Percentiles rank a stretch among this genome's conserved stretches.
Evolutionary conservation across 1,140 invertebrate species (phyloP).

Genomic region (Harlomillsia oculata): DNA sequence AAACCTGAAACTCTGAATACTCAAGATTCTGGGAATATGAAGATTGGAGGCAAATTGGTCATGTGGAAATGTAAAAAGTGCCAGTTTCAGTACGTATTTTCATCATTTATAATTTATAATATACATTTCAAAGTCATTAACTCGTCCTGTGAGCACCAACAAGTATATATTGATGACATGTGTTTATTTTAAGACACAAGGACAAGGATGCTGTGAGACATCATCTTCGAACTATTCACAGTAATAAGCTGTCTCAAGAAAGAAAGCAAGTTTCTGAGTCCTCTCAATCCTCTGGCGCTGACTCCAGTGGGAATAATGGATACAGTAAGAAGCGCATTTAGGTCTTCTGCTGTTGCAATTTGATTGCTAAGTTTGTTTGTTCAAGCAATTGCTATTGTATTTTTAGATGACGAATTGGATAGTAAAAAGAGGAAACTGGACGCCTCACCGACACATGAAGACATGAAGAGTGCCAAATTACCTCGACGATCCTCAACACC

Average conservation of each 20-base stretch:
- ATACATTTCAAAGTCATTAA: not conserved
- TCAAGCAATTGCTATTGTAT: not conserved
- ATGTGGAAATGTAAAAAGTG: conserved; percentile 13
- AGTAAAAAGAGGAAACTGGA: not conserved
- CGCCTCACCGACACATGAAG: too few relatives aligned
- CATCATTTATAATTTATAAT: not conserved
- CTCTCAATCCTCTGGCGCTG: too few relatives aligned
- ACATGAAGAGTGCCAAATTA: not conserved
- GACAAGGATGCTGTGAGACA: too few relatives aligned
- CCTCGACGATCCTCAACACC: not conserved
- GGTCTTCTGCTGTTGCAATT: too few relatives aligned
- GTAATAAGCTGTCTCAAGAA: too few relatives aligned
- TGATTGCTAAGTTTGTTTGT: not conserved
- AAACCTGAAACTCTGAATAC: too few relatives aligned
- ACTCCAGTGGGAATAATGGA: too few relatives aligned
- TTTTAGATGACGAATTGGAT: not conserved
- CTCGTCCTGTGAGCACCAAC: not conserved
- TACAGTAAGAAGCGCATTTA: too few relatives aligned
- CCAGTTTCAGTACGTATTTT: not conserved
- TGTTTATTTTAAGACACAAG: not conserved
- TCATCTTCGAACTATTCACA: too few relatives aligned
- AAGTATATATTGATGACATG: not conserved
- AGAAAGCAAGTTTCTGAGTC: too few relatives aligned
- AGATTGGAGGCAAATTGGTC: too few relatives aligned
- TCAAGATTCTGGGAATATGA: too few relatives aligned